Percentiles rank a stretch among this genome's conserved stretches.
phyloP scores from a whole-genome alignment of 1,140 invertebrate species.

The Protaetia brevitarsis region DNA sequence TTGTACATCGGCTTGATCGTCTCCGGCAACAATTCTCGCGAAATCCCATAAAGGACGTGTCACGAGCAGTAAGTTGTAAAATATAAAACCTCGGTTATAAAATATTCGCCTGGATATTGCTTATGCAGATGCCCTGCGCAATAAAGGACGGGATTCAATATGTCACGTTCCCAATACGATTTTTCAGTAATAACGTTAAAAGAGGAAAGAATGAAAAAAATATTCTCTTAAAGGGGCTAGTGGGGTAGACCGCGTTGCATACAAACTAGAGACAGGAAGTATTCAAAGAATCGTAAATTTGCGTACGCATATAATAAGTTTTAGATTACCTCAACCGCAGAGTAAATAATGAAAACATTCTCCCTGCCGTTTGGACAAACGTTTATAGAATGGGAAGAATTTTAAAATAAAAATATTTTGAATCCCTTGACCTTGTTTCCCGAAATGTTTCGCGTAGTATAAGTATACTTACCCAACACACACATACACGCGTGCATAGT shows the following conservation, averaged over 20 bases:
- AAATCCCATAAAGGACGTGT: constrained; percentile 9
- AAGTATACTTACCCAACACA: not conserved
- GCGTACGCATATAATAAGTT: not conserved
- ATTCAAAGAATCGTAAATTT: constrained; percentile 8
- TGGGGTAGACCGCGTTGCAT: not conserved
- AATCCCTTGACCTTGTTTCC: not conserved
- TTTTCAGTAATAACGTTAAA: not conserved
- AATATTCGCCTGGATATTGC: constrained; percentile 11
- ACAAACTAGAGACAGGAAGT: not conserved
- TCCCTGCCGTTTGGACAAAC: not conserved
- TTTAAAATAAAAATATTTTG: constrained; percentile 16
- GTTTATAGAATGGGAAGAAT: not conserved
- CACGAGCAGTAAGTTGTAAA: constrained; percentile 16
- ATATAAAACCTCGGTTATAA: constrained; percentile 15
- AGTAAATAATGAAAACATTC: constrained; percentile 9
- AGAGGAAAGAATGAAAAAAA: not conserved
- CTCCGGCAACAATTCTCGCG: not conserved
- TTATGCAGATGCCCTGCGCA: constrained; percentile 9
- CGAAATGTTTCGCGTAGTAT: not conserved
- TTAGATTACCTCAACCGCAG: not conserved
- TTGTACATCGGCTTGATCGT: not conserved
- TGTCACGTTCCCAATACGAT: constrained; percentile 9
- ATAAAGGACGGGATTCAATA: constrained; percentile 10
- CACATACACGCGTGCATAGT: too few relatives aligned
- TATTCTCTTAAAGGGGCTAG: not conserved